These are phyloP conservation scores for Tigriopus californicus DNA, from an alignment of 2,888 invertebrate genomes.

Conservation along the genomic window DNA sequence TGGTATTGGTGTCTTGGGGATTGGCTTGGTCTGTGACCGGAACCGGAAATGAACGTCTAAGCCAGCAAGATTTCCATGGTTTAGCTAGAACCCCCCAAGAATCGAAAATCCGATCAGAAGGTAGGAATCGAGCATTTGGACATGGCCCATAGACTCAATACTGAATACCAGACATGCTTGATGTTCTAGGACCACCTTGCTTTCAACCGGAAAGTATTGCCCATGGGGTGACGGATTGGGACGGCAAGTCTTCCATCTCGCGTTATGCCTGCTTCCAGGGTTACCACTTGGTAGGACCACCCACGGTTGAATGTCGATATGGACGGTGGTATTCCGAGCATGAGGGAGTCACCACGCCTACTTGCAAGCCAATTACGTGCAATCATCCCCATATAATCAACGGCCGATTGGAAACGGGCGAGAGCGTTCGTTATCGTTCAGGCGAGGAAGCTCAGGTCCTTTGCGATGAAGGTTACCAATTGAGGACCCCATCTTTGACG, in stretches of 20 bases:
- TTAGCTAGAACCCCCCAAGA: no score
- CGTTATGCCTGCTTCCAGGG: conserved; percentile 13
- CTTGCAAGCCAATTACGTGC: conserved; percentile 7
- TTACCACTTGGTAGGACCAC: conserved; percentile 11
- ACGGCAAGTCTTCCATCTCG: background rate
- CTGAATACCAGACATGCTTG: no score
- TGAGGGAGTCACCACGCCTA: background rate
- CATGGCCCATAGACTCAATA: no score
- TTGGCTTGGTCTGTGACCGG: no score
- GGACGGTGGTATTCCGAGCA: conserved; percentile 1
- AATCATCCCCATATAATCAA: background rate
- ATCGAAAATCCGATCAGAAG: no score
- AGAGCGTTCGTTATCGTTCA: background rate
- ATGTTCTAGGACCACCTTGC: conserved; percentile 5
- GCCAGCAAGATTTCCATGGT: no score
- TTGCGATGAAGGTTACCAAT: conserved; percentile 12
- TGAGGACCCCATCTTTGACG: background rate
- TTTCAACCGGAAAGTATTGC: background rate
- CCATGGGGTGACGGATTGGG: conserved; percentile 12
- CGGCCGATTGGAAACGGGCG: background rate
- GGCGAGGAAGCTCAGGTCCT: conserved; percentile 1
- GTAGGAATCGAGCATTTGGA: no score
- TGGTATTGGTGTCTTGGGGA: no score
- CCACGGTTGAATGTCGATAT: conserved; percentile 7
- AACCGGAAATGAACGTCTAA: no score